A percentile compares a stretch with the other conserved stretches of the same genome.
These are phyloP conservation scores for Rhynchonycteris naso DNA, from an alignment of 2,797 vertebrate genomes.

Conservation along the genomic window DNA sequence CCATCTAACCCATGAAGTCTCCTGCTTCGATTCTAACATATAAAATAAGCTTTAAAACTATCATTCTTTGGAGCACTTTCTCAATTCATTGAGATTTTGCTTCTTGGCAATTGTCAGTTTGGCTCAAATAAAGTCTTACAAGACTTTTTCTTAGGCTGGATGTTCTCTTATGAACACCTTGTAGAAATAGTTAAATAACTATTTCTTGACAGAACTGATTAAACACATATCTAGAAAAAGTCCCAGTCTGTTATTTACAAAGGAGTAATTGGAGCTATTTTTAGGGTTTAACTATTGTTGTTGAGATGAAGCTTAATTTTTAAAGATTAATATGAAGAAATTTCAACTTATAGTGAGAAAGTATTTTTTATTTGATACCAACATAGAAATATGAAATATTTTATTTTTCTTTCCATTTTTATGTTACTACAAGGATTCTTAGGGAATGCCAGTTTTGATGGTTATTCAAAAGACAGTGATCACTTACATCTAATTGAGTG, in stretches of 20 bases:
- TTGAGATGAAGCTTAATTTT: constrained; percentile 14
- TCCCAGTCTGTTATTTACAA: neutral
- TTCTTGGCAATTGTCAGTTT: neutral
- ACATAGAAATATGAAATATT: neutral
- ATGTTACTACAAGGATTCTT: neutral
- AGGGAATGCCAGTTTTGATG: neutral
- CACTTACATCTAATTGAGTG: neutral
- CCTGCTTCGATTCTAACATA: neutral
- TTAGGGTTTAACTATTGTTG: neutral
- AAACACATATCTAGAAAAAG: neutral
- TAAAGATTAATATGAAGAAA: neutral
- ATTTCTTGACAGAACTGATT: neutral
- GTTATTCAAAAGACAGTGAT: neutral
- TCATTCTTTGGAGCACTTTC: neutral
- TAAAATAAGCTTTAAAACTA: neutral
- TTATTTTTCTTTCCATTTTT: neutral
- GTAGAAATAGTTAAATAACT: neutral
- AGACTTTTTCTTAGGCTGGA: neutral
- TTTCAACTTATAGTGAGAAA: neutral
- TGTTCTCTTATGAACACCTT: neutral
- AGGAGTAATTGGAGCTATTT: neutral
- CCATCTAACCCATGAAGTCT: neutral
- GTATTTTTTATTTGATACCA: neutral
- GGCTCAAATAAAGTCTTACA: neutral
- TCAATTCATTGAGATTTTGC: neutral